Percentiles rank a stretch among this genome's conserved stretches.
These are phyloP conservation scores for Brienomyrus brachyistius DNA, from an alignment of 2,113 vertebrate species.

Conservation along the genomic window DNA sequence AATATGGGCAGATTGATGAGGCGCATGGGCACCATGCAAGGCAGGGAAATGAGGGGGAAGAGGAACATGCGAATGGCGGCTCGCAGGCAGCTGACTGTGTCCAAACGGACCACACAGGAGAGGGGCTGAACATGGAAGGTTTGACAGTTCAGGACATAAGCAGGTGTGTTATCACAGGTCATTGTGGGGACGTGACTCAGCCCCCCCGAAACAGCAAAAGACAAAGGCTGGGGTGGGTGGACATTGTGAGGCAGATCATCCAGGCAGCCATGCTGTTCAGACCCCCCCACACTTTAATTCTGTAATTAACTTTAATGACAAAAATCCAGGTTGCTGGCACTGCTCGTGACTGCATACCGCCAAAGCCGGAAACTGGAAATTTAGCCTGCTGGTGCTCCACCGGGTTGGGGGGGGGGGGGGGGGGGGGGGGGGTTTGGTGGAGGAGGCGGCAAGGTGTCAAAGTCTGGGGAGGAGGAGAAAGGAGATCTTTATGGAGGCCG, in stretches of 20 bases:
- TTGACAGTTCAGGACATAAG: background rate
- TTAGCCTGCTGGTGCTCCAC: background rate
- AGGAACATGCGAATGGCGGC: background rate
- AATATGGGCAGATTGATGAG: background rate
- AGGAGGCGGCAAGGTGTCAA: background rate
- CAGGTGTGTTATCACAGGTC: background rate
- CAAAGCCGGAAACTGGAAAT: constrained; percentile 7
- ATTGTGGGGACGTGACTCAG: background rate
- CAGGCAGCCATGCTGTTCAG: background rate
- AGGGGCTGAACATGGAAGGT: background rate
- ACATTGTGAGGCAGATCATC: background rate
- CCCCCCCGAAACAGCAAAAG: background rate
- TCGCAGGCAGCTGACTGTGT: background rate
- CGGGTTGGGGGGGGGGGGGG: background rate
- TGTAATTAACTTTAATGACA: constrained; percentile 72
- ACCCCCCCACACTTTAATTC: constrained; percentile 67
- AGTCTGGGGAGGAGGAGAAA: background rate
- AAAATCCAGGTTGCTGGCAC: constrained; percentile 43
- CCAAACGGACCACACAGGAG: background rate
- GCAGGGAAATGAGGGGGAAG: background rate
- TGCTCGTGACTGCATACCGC: constrained; percentile 39
- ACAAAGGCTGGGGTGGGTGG: background rate
- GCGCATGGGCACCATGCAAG: background rate
- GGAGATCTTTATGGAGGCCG: background rate
- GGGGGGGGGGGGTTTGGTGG: background rate